phyloP scores from a whole-genome alignment of 2,113 vertebrate species.

The Chelonoidis abingdonii region DNA sequence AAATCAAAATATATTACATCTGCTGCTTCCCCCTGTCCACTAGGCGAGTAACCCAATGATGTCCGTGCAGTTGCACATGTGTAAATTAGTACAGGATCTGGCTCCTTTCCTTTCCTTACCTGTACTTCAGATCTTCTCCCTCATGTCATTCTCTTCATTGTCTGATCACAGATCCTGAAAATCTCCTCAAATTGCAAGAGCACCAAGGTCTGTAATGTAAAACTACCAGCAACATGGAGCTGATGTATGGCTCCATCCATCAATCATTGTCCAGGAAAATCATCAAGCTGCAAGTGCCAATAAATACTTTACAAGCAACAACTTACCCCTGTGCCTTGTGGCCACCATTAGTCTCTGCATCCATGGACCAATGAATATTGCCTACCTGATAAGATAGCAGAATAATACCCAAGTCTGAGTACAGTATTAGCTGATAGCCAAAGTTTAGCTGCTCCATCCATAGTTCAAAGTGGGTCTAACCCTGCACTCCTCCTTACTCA shows the following conservation, averaged over 20 bases:
- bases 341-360: not conserved
- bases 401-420: not conserved
- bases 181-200: not conserved
- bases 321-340: not conserved
- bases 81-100: not conserved
- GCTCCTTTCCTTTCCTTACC: not conserved
- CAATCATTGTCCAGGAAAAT: not conserved
- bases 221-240: not conserved
- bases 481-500: not conserved
- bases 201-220: not conserved
- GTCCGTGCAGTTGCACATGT: not conserved
- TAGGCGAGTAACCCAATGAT: not conserved
- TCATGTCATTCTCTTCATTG: not conserved
- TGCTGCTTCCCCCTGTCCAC: not conserved
- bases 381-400: not conserved
- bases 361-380: not conserved
- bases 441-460: not conserved
- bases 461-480: not conserved
- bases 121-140: not conserved
- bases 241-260: not conserved
- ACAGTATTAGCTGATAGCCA: not conserved
- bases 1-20: too few relatives aligned
- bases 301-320: not conserved
- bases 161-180: not conserved
- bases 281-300: not conserved